Base-by-base conservation (phyloP, 1,140 invertebrate species). In the Caerostris darwini region DNA sequence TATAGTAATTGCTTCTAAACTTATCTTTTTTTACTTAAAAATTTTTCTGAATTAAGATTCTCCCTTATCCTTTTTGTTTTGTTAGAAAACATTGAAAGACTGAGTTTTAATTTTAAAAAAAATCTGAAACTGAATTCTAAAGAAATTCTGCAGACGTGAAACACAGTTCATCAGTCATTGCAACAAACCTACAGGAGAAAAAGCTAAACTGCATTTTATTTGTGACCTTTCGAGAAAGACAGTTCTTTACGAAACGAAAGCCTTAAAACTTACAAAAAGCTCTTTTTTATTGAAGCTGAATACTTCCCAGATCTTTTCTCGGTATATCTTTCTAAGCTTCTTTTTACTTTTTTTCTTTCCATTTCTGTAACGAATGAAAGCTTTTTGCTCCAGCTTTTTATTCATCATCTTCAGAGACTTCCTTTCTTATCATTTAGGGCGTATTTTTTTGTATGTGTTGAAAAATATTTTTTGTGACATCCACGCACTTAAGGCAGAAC, bases 321-420 rank as follows among this genome's bases (percentile, higher is more conserved):
- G 34, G 0, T 34, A 34, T 34, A 34, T 34, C 34, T 34, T 34
- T 34, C 34, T 34, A 34, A 34, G 82, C 56, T 34, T 83, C 7
- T 83, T 8, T 17, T 56, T n/a, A 12, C 54, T 57, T 56, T 83
- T 53, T 17, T 17, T n/a, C n/a, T 12, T 83, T 58, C 82, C 17
- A 8, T 83, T 14, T n/a, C n/a, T 83, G 56, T 54, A 7, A 83
- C n/a, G 82, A 56, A 58, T 83, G 56, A 83, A 83, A 83, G 54
- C 82, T 57, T 83, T 83, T 82, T 54, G 34, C 34, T 8, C 53
- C 50, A 6, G n/a, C 56, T 83, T 17, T 56, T 83, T 82, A 10
- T 83, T 17, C n/a, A 57, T 17, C 14, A n/a, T 4, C 54, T 83
- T 83, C 54, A n/a, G 56, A 7, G 6, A 19, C 54, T 57, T 53